These are phyloP conservation scores for Gymnopithys bicolor DNA, from an alignment of 2,797 vertebrate species.

Conservation along the genomic window DNA sequence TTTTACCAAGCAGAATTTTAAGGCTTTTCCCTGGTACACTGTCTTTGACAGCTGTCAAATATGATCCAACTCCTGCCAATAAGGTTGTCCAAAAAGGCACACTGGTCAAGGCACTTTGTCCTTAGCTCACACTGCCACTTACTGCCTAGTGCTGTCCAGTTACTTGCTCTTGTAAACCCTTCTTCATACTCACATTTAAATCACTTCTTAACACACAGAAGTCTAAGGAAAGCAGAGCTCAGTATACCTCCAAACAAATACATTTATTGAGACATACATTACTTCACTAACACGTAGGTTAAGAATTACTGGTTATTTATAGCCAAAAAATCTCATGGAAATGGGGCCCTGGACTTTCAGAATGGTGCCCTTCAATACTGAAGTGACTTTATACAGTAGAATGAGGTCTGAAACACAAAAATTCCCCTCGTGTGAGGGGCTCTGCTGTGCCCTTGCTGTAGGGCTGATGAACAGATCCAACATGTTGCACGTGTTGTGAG, in stretches of 20 bases:
- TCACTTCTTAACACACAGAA: neutral
- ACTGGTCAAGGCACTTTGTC: neutral
- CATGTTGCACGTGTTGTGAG: fast-evolving
- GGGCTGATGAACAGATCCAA: neutral
- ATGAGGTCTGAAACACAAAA: neutral
- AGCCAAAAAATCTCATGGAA: neutral
- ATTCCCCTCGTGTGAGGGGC: fast-evolving
- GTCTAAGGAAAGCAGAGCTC: neutral
- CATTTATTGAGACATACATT: neutral
- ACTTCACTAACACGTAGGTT: neutral
- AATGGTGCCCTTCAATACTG: neutral
- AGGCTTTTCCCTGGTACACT: neutral
- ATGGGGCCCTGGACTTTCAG: neutral
- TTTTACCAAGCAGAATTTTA: neutral
- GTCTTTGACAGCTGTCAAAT: conserved; percentile 10
- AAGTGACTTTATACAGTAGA: neutral
- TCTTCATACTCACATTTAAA: neutral
- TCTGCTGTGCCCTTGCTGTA: neutral
- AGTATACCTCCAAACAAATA: neutral
- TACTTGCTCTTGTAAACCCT: neutral
- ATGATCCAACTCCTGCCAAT: neutral
- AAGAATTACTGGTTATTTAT: neutral
- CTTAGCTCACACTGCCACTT: neutral
- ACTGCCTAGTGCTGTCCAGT: neutral
- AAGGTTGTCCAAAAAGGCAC: neutral